These are phyloP conservation scores for Ciconia stormi DNA, from an alignment of 2,113 vertebrate genomes.

Conservation along the genomic window DNA sequence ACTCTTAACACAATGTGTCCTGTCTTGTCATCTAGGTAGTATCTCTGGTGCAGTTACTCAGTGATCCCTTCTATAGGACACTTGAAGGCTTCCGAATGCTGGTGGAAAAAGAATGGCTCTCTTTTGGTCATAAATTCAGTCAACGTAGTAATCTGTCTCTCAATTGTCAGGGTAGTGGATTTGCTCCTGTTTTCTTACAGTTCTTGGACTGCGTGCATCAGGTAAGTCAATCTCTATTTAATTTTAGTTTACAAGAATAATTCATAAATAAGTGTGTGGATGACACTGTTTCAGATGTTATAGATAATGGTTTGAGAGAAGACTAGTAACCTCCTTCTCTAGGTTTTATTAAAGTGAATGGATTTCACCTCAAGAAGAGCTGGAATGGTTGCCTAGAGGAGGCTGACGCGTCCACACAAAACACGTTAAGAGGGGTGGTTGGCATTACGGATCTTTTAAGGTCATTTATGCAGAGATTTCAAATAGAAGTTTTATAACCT, in stretches of 20 bases:
- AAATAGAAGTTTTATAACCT: not conserved
- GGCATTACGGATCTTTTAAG: not conserved
- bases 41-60: constrained; percentile 91
- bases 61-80: constrained; percentile 96
- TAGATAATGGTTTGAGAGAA: not conserved
- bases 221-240: constrained; percentile 72
- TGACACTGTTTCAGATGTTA: not conserved
- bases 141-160: constrained; percentile 90
- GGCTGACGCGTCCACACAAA: not conserved
- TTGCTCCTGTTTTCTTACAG: constrained; percentile 92
- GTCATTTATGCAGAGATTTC: not conserved
- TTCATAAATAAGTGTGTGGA: not conserved
- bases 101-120: constrained; percentile 97
- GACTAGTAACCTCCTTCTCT: not conserved
- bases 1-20: constrained; percentile 5
- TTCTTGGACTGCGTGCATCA: constrained; percentile 98
- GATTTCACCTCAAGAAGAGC: not conserved
- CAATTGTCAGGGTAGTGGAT: constrained; percentile 91
- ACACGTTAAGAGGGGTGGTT: not conserved
- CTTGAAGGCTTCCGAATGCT: constrained; percentile 95
- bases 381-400: not conserved
- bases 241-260: not conserved
- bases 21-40: constrained; percentile 81
- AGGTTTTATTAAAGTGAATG: not conserved
- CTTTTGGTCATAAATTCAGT: constrained; percentile 97